These are phyloP conservation scores for Oreotrochilus melanogaster DNA, from an alignment of 2,113 vertebrate species.

Conservation along the genomic window DNA sequence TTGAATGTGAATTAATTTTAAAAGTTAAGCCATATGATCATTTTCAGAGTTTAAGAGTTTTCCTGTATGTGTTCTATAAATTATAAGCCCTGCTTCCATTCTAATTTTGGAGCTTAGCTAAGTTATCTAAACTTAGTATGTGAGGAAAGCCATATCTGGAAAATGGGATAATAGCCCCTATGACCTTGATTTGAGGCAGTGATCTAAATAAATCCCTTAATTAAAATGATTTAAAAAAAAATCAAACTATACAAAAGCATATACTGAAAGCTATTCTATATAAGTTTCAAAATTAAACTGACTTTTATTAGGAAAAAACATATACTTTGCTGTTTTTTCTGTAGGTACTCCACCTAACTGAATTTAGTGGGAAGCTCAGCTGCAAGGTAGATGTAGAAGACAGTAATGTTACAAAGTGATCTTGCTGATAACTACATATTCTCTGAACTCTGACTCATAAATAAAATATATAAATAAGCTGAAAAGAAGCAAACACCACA, in stretches of 20 bases:
- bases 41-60: not conserved
- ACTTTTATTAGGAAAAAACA: not conserved
- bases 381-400: not conserved
- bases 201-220: not conserved
- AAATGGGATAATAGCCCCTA: not conserved
- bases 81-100: not conserved
- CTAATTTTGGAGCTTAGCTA: not conserved
- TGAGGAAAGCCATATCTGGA: not conserved
- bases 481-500: slow-evolving; percentile 4
- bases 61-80: not conserved
- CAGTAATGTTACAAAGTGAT: not conserved
- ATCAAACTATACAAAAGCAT: not conserved
- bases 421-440: not conserved
- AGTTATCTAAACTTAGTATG: not conserved
- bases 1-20: not conserved
- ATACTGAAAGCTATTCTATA: not conserved
- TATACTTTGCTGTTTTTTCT: not conserved
- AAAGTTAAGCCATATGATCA: not conserved
- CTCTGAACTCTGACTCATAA: not conserved
- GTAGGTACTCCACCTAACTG: not conserved
- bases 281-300: not conserved
- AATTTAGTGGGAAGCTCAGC: not conserved
- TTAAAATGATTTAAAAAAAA: not conserved
- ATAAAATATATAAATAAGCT: not conserved
- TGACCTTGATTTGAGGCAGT: not conserved